These are phyloP conservation scores for Mythimna loreyi DNA, from an alignment of 2,888 invertebrate genomes.

Conservation along the genomic window DNA sequence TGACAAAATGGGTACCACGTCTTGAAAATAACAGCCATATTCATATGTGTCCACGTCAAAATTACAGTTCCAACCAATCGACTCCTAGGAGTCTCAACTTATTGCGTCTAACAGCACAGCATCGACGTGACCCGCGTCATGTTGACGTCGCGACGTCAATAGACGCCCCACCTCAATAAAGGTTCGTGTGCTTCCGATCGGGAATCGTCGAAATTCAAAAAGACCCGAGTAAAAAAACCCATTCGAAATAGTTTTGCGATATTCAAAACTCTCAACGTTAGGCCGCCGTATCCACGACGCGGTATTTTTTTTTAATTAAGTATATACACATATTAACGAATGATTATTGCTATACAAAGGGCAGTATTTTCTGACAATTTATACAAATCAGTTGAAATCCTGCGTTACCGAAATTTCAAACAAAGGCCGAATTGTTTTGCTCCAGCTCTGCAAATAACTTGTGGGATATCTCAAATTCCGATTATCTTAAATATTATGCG, in stretches of 20 bases:
- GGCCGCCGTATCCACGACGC: slow-evolving; percentile 21
- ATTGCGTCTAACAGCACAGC: slow-evolving; percentile 22
- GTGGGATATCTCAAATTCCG: slow-evolving; percentile 29
- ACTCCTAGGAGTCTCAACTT: slow-evolving; percentile 9
- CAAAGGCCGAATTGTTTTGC: slow-evolving; percentile 31
- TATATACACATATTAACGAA: slow-evolving; percentile 24
- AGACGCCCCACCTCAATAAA: slow-evolving; percentile 47
- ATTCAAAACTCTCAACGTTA: slow-evolving; percentile 15
- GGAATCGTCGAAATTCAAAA: slow-evolving; percentile 12
- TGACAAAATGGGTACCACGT: background rate
- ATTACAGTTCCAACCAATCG: slow-evolving; percentile 22
- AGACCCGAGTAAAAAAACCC: slow-evolving; percentile 25
- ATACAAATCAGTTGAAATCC: slow-evolving; percentile 7
- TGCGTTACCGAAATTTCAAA: slow-evolving; percentile 22
- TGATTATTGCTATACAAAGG: slow-evolving; percentile 20
- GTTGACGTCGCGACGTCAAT: slow-evolving; percentile 18
- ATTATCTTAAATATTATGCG: slow-evolving; percentile 24
- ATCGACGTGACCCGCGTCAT: slow-evolving; percentile 15
- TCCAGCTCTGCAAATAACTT: slow-evolving; percentile 27
- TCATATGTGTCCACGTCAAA: slow-evolving; percentile 30
- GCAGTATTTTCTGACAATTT: slow-evolving; percentile 29
- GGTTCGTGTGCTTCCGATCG: slow-evolving; percentile 2
- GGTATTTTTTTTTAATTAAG: background rate
- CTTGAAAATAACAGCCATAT: slow-evolving; percentile 13
- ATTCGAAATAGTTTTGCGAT: slow-evolving; percentile 36